These are phyloP conservation scores for Cephus pulcher DNA, from an alignment of 2,888 invertebrate species.

Conservation along the genomic window DNA sequence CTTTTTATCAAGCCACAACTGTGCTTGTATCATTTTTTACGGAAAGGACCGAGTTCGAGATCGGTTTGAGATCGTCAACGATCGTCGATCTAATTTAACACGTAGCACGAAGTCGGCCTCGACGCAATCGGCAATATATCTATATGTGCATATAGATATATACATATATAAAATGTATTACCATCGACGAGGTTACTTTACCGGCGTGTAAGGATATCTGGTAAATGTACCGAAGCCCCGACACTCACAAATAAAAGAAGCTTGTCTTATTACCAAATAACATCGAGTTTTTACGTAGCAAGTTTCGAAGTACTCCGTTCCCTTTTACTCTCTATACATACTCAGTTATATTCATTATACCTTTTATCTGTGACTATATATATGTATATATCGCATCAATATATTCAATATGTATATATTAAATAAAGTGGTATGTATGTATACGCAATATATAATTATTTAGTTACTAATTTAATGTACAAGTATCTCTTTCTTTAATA, in stretches of 20 bases:
- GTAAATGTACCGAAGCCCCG: background rate
- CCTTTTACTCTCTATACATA: conserved; percentile 22
- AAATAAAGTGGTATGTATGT: conserved; percentile 52
- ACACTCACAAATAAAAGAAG: conserved; percentile 24
- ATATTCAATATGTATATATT: conserved; percentile 39
- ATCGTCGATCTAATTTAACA: background rate
- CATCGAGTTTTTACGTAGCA: conserved; percentile 33
- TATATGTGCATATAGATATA: background rate
- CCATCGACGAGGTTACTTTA: background rate
- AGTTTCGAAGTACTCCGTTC: conserved; percentile 14
- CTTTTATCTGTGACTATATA: conserved; percentile 35
- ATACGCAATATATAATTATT: conserved; percentile 51
- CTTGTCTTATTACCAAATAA: conserved; percentile 34
- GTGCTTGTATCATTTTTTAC: background rate
- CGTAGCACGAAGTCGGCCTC: background rate
- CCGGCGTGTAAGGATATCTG: background rate
- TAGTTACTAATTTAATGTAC: conserved; percentile 53
- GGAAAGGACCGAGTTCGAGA: background rate
- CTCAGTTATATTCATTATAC: conserved; percentile 22
- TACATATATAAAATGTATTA: background rate
- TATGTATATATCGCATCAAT: conserved; percentile 31
- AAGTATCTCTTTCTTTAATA: conserved; percentile 44
- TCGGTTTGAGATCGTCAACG: background rate
- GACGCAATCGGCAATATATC: background rate
- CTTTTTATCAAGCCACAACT: background rate